Base-by-base conservation (phyloP, 2,888 invertebrate genomes). In the Prenolepis imparis region DNA sequence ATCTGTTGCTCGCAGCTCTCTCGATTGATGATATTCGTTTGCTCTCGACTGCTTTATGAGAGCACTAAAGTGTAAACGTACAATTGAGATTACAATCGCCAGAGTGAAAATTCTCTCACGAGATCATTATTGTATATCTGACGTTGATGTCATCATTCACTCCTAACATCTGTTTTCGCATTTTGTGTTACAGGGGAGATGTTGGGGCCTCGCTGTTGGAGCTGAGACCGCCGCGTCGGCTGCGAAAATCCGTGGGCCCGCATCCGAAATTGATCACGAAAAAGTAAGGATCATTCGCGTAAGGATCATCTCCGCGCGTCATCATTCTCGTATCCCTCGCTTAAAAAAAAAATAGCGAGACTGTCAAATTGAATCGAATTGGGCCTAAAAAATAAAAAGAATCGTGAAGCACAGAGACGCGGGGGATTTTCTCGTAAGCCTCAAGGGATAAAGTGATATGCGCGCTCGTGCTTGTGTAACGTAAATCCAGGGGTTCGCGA, bases 161-260 rank as follows among this genome's bases (percentile, higher is more conserved):
- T 21, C 5, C 15, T 67, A 44, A 67, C 11, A 48, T 57, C 4
- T 18, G 18, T 32, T 21, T 78, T 59, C 68, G 11, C 12, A 0
- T 41, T 64, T 64, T 61, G 0, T 84, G 86, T 93, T 93, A 3
- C 91, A 94, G 94, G 87, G 88, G 93, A 91, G 93, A 94, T 92
- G 93, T 90, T 28, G 28, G 28, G 92, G 91, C 91, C 83, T 86
- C 90, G 89, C 86, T 90, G 85, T 73, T 92, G 93, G 92, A 94
- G 93, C 91, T 94, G 92, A 94, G 87, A 92, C 92, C 92, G 82
- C 91, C 92, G 85, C 93, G 93, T 85, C 92, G 91, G 91, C 91
- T 93, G 88, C 92, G 91, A 87, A 93, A 92, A 84, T 87, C 88
- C 84, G 91, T 90, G 89, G 88, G 85, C 86, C 91, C 91, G 74